Evolutionary conservation across 1,140 invertebrate species (phyloP).

Genomic region (Hylaeus volcanicus): DNA sequence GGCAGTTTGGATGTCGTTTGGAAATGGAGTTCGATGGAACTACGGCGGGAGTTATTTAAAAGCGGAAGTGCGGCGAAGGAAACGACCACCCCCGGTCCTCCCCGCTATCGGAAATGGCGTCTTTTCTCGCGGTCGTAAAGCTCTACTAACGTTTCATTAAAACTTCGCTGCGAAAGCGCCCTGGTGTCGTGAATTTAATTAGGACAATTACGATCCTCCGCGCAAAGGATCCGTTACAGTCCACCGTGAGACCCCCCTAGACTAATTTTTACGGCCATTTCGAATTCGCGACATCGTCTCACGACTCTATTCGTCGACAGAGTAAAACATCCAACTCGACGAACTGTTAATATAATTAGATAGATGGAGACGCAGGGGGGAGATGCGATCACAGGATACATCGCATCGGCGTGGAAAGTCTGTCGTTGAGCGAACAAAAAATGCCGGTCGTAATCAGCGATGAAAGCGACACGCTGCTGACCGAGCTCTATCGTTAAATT

Average conservation of each 20-base stretch:
- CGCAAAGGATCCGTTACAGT: not conserved
- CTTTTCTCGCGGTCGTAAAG: conserved; percentile 18
- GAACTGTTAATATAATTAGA: not conserved
- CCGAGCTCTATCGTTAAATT: no score
- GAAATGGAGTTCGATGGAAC: not conserved
- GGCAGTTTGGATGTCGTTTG: not conserved
- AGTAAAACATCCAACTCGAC: not conserved
- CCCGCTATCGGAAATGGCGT: not conserved
- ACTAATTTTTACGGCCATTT: not conserved
- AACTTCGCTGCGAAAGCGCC: conserved; percentile 15
- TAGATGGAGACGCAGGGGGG: no score
- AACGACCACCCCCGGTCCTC: not conserved
- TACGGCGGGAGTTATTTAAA: not conserved
- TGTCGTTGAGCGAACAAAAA: no score
- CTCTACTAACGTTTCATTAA: conserved; percentile 37
- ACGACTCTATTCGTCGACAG: not conserved
- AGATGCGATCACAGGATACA: no score
- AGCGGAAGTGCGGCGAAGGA: not conserved
- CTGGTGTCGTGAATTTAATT: conserved; percentile 37
- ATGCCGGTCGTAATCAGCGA: no score
- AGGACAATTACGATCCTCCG: conserved; percentile 17
- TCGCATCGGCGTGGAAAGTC: no score
- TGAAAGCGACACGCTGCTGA: no score
- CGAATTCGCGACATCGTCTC: not conserved
- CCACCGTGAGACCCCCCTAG: not conserved